These are phyloP conservation scores for Caenorhabditis angaria DNA, from an alignment of 2,888 invertebrate genomes.

Conservation along the genomic window DNA sequence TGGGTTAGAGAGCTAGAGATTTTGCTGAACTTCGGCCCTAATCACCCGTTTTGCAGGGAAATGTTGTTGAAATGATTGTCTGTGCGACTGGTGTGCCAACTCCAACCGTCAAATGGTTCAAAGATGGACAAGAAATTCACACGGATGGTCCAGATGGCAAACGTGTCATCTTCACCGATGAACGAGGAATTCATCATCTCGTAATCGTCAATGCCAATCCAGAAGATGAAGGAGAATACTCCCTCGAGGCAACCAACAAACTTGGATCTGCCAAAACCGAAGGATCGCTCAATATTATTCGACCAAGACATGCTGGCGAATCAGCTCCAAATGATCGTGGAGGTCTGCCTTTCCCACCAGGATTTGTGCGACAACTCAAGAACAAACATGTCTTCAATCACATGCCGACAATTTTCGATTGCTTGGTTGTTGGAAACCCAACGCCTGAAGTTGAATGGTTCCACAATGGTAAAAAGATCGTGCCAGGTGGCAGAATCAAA, in stretches of 20 bases:
- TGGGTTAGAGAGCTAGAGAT: too few species aligned
- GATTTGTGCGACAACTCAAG: slow-evolving; percentile 72
- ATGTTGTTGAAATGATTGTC: slow-evolving; percentile 73
- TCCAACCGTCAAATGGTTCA: slow-evolving; percentile 74
- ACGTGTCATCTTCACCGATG: slow-evolving; percentile 69
- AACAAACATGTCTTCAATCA: slow-evolving; percentile 72
- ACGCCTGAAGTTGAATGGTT: slow-evolving; percentile 70
- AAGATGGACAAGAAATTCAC: slow-evolving; percentile 65
- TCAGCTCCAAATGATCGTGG: slow-evolving; percentile 47
- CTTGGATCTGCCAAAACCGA: slow-evolving; percentile 71
- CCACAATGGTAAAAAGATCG: slow-evolving; percentile 74
- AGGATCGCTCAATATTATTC: slow-evolving; percentile 66
- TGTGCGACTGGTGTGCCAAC: slow-evolving; percentile 73
- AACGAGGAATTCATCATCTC: slow-evolving; percentile 69
- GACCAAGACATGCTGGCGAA: slow-evolving; percentile 54
- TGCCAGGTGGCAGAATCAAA: slow-evolving; percentile 73
- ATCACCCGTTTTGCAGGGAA: slow-evolving; percentile 53
- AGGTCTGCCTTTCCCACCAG: slow-evolving; percentile 71
- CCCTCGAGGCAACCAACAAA: slow-evolving; percentile 70
- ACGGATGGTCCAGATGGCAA: slow-evolving; percentile 66
- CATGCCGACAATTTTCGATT: slow-evolving; percentile 72
- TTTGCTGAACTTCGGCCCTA: background rate
- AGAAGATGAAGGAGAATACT: slow-evolving; percentile 73
- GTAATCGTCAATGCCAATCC: slow-evolving; percentile 68
- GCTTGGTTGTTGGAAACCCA: slow-evolving; percentile 70